Conservation (phyloP, 2,888 invertebrate genomes). For the Parapristionchus giblindavisi region DNA sequence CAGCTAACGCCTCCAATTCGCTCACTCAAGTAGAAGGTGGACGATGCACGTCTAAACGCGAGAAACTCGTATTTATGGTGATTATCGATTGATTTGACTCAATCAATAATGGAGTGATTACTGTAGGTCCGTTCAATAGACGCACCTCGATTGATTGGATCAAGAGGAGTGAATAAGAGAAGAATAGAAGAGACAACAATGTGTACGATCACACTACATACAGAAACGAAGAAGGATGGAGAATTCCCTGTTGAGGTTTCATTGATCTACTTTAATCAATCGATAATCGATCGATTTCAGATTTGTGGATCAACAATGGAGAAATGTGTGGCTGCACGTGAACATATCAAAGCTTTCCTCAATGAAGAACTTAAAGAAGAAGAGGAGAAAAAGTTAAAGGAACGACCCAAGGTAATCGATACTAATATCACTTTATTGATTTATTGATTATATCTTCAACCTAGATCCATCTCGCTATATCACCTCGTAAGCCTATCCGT, state of each 20-base stretch:
- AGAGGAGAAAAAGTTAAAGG: conserved; percentile 40
- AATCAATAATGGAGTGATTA: background rate
- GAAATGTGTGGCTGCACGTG: conserved; percentile 40
- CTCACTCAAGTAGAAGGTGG: conserved; percentile 18
- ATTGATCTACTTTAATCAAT: background rate
- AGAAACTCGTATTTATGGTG: conserved; percentile 32
- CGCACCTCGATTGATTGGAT: conserved; percentile 49
- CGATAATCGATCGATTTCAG: background rate
- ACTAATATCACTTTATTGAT: background rate
- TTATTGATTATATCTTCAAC: background rate
- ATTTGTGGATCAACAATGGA: conserved; percentile 36
- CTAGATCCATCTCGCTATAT: conserved; percentile 35
- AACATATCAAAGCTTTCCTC: conserved; percentile 41
- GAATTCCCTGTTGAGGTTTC: conserved; percentile 45
- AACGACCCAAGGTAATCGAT: conserved; percentile 32
- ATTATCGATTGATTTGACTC: background rate
- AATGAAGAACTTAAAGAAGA: conserved; percentile 32
- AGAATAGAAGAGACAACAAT: conserved; percentile 45
- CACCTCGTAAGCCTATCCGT: conserved; percentile 36
- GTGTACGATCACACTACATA: conserved; percentile 45
- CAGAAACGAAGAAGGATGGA: conserved; percentile 46
- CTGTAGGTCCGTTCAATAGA: conserved; percentile 41
- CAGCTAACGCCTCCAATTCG: background rate
- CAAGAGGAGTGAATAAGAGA: conserved; percentile 47
- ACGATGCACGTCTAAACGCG: background rate